Base-by-base conservation (phyloP, 2,797 vertebrate genomes). In the Microtus californicus region DNA sequence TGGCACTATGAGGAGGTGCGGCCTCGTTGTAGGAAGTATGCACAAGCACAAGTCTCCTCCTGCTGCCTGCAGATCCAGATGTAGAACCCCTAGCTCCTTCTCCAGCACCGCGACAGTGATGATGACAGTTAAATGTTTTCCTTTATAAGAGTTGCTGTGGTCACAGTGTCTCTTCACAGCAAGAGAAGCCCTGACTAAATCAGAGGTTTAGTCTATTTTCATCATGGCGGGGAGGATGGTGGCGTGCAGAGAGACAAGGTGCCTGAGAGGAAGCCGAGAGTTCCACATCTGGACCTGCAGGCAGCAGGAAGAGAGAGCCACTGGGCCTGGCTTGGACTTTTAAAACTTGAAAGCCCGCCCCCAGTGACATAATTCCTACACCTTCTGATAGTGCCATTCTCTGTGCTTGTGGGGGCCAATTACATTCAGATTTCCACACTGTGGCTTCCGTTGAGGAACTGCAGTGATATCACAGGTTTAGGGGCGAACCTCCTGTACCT, bases 401-500 rank as follows among this genome's bases (percentile, higher is more conserved):
- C 21, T 69, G 7, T 43, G 69, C 21, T 13, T 40, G 40, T 25
- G 37, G 37, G 71, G 71, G 5, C 21, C 37, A 25, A 1, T 43
- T 74, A 40, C 37, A 74, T 40, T 25, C 37, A 74, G 11, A 74
- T 23, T 25, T 13, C 37, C 37, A 25, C 1, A n/a, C 43, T 27
- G 27, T 65, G 34, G 56, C 59, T 65, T 77, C 34, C 3, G 1
- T 27, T 3, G 7, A 4, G 78, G 69, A 43, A 17, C 61, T 48
- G 31, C 43, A 0, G 0, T 4, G 3, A n/a, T 4, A 21, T 25
- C 43, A n/a, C 15, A 61, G 59, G 37, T 29, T 83, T 31, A 3
- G 11, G 43, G 79, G 48, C 2, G 15, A 43, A 29, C 29, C 86
- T 59, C 23, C 65, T 67, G 51, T 37, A 34, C 29, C 86, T 59